Base-by-base conservation (phyloP, 92 coral and sea anemone genomes). In the Epizoanthus scotinus region DNA sequence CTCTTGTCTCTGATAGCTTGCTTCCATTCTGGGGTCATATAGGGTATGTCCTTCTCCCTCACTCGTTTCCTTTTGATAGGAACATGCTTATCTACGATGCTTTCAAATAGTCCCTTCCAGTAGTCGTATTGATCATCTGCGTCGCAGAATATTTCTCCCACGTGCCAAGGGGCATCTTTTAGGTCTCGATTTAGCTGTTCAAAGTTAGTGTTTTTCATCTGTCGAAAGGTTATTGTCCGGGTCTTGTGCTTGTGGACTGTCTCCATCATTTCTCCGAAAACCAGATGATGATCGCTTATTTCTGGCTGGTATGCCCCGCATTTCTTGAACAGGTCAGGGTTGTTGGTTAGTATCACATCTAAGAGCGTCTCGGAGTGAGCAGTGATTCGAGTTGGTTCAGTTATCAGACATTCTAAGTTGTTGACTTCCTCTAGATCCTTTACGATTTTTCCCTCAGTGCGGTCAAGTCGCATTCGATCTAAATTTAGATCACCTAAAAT, bases 251-350 rank as follows among this genome's bases (percentile, higher is more conserved):
- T 86, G 15, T 83, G 75, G 25, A 83, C 82, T 89, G 72, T 83
- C 86, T 72, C 90, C 8, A 31, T 82, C 93, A 90, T 86, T 68
- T 82, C 82, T 49, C 86, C 94, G 60, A 62, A 89, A 27, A 83
- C 58, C 70, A 86, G 63, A 53, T 81, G 56, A 70, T 89, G 93
- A 56, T 86, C 86, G 78, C 93, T 89, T 36, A 89, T 82, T 72
- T 82, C 85, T 38, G 90, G 93, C 50, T 86, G 58, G 63, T 78
- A 72, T 40, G 75, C 31, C 71, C 91, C 85, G 66, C 91, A 86
- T 88, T 79, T 79, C 57, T n/a, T 59, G 66, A 87, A 82, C 44
- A 87, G 66, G 3, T 69, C 81, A 66, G 84, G 90, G 54, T 67
- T 54, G 78, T 81, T 81, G 57, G 78, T 81, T 68, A 81, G 70